phyloP scores from a whole-genome alignment of 2,888 invertebrate genomes.

The Pandemis cinnamomeana region DNA sequence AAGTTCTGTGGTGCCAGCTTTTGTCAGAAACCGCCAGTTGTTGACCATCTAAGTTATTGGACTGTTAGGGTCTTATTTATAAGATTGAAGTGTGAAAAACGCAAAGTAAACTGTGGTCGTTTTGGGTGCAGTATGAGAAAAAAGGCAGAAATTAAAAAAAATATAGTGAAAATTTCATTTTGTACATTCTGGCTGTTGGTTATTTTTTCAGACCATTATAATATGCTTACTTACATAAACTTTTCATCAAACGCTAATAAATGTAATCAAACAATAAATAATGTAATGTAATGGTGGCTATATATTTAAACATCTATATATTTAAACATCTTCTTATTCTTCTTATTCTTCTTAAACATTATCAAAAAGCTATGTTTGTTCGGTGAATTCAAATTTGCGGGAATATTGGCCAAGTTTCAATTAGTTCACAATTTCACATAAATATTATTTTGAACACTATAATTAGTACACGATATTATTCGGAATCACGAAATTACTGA shows the following conservation, averaged over 20 bases:
- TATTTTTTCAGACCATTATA: neutral
- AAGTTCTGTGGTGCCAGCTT: conserved; percentile 58
- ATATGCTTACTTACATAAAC: no score
- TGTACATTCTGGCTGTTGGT: neutral
- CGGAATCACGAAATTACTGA: no score
- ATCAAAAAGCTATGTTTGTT: neutral
- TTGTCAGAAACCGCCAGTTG: conserved; percentile 71
- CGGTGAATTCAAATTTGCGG: neutral
- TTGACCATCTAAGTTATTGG: conserved; percentile 52
- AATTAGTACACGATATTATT: no score
- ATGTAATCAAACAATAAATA: neutral
- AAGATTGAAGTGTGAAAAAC: conserved; percentile 59
- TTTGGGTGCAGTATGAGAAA: conserved; percentile 14
- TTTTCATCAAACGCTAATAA: neutral
- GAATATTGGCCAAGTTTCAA: no score
- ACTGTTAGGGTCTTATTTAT: conserved; percentile 62
- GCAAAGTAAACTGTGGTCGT: conserved; percentile 42
- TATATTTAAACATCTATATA: no score
- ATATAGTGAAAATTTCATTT: neutral
- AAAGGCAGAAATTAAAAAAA: neutral
- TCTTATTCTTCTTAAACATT: no score
- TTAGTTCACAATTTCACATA: no score
- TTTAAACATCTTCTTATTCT: no score
- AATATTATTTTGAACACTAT: no score
- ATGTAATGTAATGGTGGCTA: neutral